Percentiles rank a stretch among this genome's conserved stretches.
phyloP scores from a whole-genome alignment of 2,113 vertebrate genomes.

The Raphicerus campestris region DNA sequence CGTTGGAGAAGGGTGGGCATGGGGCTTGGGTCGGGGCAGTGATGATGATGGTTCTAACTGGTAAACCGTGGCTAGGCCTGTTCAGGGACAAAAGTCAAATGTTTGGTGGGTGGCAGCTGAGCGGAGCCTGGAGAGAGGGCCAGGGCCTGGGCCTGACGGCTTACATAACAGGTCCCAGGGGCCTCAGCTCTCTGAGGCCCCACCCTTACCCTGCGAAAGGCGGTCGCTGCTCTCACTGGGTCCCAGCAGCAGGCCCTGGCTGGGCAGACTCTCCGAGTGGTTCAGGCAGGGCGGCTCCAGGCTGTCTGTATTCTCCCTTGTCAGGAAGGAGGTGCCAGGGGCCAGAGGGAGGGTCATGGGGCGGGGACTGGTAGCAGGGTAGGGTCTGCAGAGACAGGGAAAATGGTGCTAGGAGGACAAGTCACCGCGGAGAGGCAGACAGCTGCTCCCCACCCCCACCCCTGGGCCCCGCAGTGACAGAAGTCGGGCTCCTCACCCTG shows the following conservation, averaged over 20 bases:
- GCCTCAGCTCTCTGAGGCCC: not conserved
- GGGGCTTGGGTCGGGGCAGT: not conserved
- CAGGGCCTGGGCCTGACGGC: not conserved
- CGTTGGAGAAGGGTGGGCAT: not conserved
- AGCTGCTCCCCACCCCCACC: not conserved
- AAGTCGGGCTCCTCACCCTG: slow-evolving; percentile 81
- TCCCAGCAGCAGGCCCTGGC: slow-evolving; percentile 76
- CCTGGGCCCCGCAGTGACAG: not conserved
- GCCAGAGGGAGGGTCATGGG: slow-evolving; percentile 65
- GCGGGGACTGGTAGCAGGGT: slow-evolving; percentile 53
- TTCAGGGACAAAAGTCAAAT: not conserved
- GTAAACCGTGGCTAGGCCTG: not conserved
- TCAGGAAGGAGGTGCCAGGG: slow-evolving; percentile 45
- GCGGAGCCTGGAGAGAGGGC: not conserved
- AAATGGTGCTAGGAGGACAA: not conserved
- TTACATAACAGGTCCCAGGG: rapidly evolving
- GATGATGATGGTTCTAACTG: not conserved
- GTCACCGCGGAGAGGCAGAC: not conserved
- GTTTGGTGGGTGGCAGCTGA: not conserved
- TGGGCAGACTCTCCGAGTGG: slow-evolving; percentile 82
- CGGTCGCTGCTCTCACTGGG: slow-evolving; percentile 85
- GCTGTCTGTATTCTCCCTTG: slow-evolving; percentile 84
- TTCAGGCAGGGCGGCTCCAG: slow-evolving; percentile 81
- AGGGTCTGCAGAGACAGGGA: slow-evolving; percentile 60
- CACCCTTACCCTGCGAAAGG: slow-evolving; percentile 86